Evolutionary conservation across 1,140 invertebrate species (phyloP).

Genomic region (Samia ricini): DNA sequence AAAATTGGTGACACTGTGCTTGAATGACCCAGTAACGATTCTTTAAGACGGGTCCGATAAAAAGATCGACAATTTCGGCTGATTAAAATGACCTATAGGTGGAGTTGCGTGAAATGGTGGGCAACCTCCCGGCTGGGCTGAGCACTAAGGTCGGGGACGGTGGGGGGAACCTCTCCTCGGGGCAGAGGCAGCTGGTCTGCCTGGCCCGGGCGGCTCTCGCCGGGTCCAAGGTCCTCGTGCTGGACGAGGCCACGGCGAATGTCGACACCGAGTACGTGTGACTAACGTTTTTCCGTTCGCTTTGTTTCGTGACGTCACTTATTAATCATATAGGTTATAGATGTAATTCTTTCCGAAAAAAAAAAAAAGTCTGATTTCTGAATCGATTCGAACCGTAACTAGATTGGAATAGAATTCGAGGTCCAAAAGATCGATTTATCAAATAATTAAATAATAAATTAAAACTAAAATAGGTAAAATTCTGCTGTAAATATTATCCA

Average conservation of each 20-base stretch:
- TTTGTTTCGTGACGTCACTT: background rate
- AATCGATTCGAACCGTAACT: background rate
- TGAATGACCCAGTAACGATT: background rate
- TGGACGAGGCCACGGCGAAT: slow-evolving; percentile 24
- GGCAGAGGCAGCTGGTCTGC: slow-evolving; percentile 18
- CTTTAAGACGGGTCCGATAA: background rate
- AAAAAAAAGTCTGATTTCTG: background rate
- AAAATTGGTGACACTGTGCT: too few species aligned
- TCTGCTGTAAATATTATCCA: too few species aligned
- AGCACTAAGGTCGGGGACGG: slow-evolving; percentile 11
- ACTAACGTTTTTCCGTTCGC: background rate
- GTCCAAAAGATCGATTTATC: too few species aligned
- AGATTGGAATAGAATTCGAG: too few species aligned
- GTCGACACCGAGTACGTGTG: slow-evolving; percentile 20
- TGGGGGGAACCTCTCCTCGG: slow-evolving; percentile 15
- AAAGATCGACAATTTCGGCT: background rate
- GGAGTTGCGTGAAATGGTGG: slow-evolving; percentile 71
- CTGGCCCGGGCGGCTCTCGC: slow-evolving; percentile 16
- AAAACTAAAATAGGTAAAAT: too few species aligned
- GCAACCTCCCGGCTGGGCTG: slow-evolving; percentile 4
- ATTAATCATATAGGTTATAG: background rate
- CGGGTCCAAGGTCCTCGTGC: slow-evolving; percentile 9
- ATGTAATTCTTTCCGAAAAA: background rate
- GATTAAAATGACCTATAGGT: slow-evolving; percentile 58
- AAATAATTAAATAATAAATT: too few species aligned